Conservation (phyloP, 1,140 invertebrate species). For the Hydropsyche tenuis region DNA sequence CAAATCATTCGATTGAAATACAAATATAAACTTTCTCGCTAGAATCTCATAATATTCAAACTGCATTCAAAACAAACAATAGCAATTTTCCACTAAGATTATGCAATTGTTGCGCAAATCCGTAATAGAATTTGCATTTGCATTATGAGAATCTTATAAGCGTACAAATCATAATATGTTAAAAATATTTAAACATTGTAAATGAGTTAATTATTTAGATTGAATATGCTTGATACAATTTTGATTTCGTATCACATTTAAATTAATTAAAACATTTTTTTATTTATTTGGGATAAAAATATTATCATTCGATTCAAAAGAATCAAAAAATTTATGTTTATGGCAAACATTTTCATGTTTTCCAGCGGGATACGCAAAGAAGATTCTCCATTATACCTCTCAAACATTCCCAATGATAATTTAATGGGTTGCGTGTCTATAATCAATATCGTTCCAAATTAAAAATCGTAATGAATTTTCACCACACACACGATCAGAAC, state of each 20-base stretch:
- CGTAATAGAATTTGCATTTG: neutral
- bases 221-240: too few species aligned
- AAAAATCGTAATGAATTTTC: constrained; percentile 14
- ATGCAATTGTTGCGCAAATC: neutral
- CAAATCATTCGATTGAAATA: too few species aligned
- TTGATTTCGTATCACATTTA: too few species aligned
- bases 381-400: too few species aligned
- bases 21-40: neutral
- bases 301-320: too few species aligned
- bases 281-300: too few species aligned
- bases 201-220: too few species aligned
- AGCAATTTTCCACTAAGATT: constrained; percentile 3
- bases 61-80: too few species aligned
- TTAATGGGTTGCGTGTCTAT: constrained; percentile 11
- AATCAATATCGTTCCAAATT: neutral
- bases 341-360: neutral
- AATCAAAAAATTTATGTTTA: neutral
- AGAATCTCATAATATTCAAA: neutral
- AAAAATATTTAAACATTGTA: too few species aligned
- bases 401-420: neutral
- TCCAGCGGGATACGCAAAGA: too few species aligned
- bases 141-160: neutral
- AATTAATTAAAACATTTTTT: too few species aligned
- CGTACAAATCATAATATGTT: neutral
- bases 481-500: neutral